Conservation (phyloP, 2,888 invertebrate species). For the Xestia rhomboidea region DNA sequence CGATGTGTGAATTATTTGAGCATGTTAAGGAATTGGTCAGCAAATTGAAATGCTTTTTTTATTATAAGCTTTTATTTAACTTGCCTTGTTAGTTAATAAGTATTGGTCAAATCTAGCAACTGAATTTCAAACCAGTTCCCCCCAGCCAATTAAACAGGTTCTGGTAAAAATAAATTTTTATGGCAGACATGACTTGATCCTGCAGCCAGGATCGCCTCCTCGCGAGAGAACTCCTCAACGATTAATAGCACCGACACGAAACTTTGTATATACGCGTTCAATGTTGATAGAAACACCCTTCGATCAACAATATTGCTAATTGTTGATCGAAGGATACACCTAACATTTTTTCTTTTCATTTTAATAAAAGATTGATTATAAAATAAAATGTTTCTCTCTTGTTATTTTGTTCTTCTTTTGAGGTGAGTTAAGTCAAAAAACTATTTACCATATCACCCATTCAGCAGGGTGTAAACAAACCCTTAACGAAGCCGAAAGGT, state of each 20-base stretch:
- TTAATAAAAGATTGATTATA: too few relatives aligned
- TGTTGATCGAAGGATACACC: too few relatives aligned
- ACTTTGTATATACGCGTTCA: too few relatives aligned
- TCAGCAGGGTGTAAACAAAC: background rate
- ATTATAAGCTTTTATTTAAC: background rate
- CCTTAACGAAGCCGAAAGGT: too few relatives aligned
- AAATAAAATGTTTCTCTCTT: background rate
- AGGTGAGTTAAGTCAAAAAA: background rate
- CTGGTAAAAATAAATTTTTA: background rate
- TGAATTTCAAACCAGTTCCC: background rate
- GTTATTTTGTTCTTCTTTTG: background rate
- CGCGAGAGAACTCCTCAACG: background rate
- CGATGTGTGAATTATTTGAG: slow-evolving; percentile 23
- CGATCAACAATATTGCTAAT: too few relatives aligned
- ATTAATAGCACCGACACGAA: too few relatives aligned
- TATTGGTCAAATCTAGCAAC: background rate
- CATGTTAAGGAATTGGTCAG: background rate
- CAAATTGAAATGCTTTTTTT: background rate
- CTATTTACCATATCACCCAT: background rate
- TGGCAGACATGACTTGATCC: background rate
- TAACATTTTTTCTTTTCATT: too few relatives aligned
- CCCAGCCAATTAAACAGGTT: background rate
- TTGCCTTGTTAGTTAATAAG: background rate
- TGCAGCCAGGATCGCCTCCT: background rate
- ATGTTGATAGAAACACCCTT: too few relatives aligned